Evolutionary conservation across 2,888 invertebrate species (phyloP), one percentile per base, ranked within the genome.

Genomic region (Seira sanloemensis): DNA sequence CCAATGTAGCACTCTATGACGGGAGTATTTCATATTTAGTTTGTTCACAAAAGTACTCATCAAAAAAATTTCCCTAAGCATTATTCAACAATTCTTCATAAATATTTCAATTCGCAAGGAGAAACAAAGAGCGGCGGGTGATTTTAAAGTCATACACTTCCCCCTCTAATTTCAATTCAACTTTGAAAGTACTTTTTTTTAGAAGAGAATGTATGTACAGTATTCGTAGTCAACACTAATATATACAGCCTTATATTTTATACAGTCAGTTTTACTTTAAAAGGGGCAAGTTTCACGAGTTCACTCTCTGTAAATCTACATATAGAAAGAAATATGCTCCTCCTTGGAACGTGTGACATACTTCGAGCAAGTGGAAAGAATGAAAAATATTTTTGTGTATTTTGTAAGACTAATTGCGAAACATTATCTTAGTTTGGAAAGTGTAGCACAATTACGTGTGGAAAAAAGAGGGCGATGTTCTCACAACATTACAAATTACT

Each of bases 1-100:
- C 21, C 16, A 62, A 62, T n/a, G n/a, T 62, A 62, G 62, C 62
- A 62, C 62, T 62, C 62, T 62, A 62, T 16, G 2, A n/a, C n/a
- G n/a, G n/a, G n/a, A 58, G 58, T 58, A 37, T 5, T 12, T 12
- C 37, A 37, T 37, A 37, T 37, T n/a, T n/a, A n/a, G n/a, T n/a
- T n/a, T n/a, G n/a, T n/a, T 37, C 37, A 58, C 58, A 58, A 58
- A n/a, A n/a, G n/a, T n/a, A n/a, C n/a, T n/a, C n/a, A 16, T 58
- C 58, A 58, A 58, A 7, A 58, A 58, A 9, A 4, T 58, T 58
- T 58, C 58, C 58, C 58, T 58, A 58, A 4, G 58, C 58, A 58
- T 9, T 58, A 58, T 58, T 58, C 58, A 58, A 58, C 58, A 58
- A 2, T 58, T 58, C 12, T 12, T 12, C 37, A 37, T 37, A 37